Conservation (phyloP, 2,888 invertebrate species). For the Linnaemya vulpina region DNA sequence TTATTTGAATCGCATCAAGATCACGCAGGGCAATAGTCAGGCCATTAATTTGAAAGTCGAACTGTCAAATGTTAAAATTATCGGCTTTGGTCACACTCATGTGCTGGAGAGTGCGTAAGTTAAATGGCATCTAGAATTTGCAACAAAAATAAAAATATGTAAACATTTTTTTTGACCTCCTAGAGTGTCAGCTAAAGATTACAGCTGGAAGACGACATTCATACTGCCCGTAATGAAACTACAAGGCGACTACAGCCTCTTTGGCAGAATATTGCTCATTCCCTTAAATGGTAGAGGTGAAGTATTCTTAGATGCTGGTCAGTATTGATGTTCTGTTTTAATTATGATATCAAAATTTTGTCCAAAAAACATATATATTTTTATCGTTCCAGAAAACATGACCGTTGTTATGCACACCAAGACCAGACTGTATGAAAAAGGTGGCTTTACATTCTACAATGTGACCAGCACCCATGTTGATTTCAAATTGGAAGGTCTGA, state of each 20-base stretch:
- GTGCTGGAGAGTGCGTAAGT: slow-evolving; percentile 86
- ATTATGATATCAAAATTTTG: neutral
- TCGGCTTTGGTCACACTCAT: slow-evolving; percentile 87
- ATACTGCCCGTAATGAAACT: slow-evolving; percentile 87
- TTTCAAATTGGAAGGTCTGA: slow-evolving; percentile 87
- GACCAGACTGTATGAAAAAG: slow-evolving; percentile 86
- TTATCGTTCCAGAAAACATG: slow-evolving; percentile 85
- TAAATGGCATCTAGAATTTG: neutral
- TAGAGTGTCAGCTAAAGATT: slow-evolving; percentile 87
- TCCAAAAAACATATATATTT: no score
- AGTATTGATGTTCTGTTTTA: slow-evolving; percentile 76
- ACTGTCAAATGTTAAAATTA: slow-evolving; percentile 87
- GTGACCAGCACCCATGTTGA: slow-evolving; percentile 87
- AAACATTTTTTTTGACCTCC: neutral
- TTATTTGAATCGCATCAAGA: slow-evolving; percentile 87
- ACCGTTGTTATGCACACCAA: slow-evolving; percentile 87
- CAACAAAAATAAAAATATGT: neutral
- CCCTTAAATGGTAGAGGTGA: slow-evolving; percentile 87
- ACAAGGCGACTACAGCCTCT: slow-evolving; percentile 87
- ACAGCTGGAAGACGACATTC: slow-evolving; percentile 88
- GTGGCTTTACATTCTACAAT: slow-evolving; percentile 87
- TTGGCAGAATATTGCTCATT: slow-evolving; percentile 88
- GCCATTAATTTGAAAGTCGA: slow-evolving; percentile 90
- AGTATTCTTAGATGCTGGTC: slow-evolving; percentile 89
- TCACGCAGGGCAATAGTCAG: slow-evolving; percentile 88